Conservation (phyloP, 2,888 invertebrate genomes). For the Ferdinandea cuprea region DNA sequence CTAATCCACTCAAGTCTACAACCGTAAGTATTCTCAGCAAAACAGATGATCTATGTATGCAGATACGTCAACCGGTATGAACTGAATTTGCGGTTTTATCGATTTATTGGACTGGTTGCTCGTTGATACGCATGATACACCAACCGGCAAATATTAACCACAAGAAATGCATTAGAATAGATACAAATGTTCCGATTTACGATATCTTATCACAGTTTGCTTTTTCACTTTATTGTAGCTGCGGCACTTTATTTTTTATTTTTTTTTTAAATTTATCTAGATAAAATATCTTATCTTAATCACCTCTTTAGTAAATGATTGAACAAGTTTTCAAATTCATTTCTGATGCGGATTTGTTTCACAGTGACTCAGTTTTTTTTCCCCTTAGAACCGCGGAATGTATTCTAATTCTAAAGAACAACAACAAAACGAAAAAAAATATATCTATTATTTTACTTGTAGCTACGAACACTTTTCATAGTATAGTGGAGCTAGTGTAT, state of each 20-base stretch:
- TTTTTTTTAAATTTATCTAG: slow-evolving; percentile 4
- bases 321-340: not conserved
- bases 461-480: slow-evolving; percentile 11
- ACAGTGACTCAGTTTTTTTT: slow-evolving; percentile 9
- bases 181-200: not conserved
- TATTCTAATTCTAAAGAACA: slow-evolving; percentile 10
- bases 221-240: not conserved
- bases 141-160: slow-evolving; percentile 42
- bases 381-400: slow-evolving; percentile 21
- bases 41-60: slow-evolving; percentile 18
- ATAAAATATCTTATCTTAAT: slow-evolving; percentile 10
- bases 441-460: slow-evolving; percentile 22
- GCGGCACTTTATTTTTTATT: not conserved
- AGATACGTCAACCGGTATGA: slow-evolving; percentile 1
- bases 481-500: slow-evolving; percentile 40
- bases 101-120: slow-evolving; percentile 28
- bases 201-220: slow-evolving; percentile 39
- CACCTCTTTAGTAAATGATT: slow-evolving; percentile 4
- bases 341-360: slow-evolving; percentile 5
- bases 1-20: not conserved
- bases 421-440: slow-evolving; percentile 49
- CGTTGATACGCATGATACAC: slow-evolving; percentile 38
- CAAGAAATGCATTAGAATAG: slow-evolving; percentile 4
- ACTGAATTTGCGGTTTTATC: slow-evolving; percentile 49
- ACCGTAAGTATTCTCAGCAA: not conserved